A percentile compares a stretch with the other conserved stretches of the same genome.
Conservation (phyloP, 2,797 vertebrate genomes). For the Mareca penelope region DNA sequence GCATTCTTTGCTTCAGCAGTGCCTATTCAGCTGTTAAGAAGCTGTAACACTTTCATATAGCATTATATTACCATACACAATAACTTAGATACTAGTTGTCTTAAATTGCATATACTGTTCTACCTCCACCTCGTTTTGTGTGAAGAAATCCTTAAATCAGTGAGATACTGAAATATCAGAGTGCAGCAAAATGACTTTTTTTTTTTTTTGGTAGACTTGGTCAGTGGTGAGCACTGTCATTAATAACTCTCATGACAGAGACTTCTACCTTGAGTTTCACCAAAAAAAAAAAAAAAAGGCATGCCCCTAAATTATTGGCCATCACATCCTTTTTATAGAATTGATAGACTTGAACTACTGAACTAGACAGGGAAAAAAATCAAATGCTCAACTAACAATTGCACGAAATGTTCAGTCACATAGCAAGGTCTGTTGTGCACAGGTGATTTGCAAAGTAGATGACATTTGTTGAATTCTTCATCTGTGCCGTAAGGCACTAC, state of each 20-base stretch:
- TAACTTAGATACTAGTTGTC: neutral
- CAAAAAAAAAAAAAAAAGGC: neutral
- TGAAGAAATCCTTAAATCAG: neutral
- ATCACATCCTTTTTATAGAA: neutral
- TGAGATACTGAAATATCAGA: neutral
- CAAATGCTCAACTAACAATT: neutral
- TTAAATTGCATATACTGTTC: neutral
- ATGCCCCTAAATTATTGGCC: neutral
- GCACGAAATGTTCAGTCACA: neutral
- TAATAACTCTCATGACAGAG: neutral
- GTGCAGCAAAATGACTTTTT: neutral
- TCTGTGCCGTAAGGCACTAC: neutral
- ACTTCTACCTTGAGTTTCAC: neutral
- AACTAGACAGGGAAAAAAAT: neutral
- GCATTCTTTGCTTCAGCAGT: neutral
- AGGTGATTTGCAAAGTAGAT: neutral
- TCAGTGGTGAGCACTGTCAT: neutral
- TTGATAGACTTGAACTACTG: neutral
- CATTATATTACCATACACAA: neutral
- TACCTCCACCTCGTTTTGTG: neutral
- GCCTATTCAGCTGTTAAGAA: neutral
- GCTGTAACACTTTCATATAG: neutral
- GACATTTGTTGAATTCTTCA: neutral
- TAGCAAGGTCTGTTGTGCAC: neutral
- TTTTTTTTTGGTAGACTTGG: neutral